Evolutionary conservation across 2,797 vertebrate species (phyloP), one percentile per base, ranked within the genome.

Genomic region (Podarcis siculus): DNA sequence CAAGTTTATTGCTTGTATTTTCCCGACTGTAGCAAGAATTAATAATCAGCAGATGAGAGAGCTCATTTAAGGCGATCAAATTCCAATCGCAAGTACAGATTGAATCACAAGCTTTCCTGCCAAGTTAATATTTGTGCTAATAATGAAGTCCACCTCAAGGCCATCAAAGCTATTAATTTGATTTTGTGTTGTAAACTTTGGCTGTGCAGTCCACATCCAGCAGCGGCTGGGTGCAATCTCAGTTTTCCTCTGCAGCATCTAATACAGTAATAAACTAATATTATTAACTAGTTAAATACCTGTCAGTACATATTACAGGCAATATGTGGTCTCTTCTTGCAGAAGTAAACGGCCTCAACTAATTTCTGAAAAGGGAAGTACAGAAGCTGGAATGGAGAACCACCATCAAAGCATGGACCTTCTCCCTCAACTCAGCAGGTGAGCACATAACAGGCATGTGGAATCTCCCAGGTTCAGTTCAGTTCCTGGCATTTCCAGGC

Each of bases 111-210:
- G 35, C 37, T 84, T 71, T 32, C 17, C 37, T 83, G 64, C 81
- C 45, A 88, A 71, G 45, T 88, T 83, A 83, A 58, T 88, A 79
- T 61, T 88, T 83, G 75, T 9, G 27, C 45, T 83, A 72, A 83
- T 78, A 88, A 79, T 8, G 27, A 83, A 37, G 19, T 58, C 42
- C 23, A 83, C 27, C 82, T 58, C 82, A 83, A 78, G 64, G 73
- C 61, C 17, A 61, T 83, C 35, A 55, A 9, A 58, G 75, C 72
- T 55, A 78, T 83, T 82, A 69, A 83, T 88, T 42, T 79, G 75
- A 42, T 88, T 39, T 71, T 58, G 66, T 32, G 15, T 13, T 79
- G 35, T 84, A 79, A 83, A 72, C 64, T 58, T 71, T 72, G 35
- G 49, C 32, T 71, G 45, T 66, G n/a, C 4, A 61, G 67, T 45